Evolutionary conservation across 2,113 vertebrate genomes (phyloP).

Genomic region (Nipponia nippon): DNA sequence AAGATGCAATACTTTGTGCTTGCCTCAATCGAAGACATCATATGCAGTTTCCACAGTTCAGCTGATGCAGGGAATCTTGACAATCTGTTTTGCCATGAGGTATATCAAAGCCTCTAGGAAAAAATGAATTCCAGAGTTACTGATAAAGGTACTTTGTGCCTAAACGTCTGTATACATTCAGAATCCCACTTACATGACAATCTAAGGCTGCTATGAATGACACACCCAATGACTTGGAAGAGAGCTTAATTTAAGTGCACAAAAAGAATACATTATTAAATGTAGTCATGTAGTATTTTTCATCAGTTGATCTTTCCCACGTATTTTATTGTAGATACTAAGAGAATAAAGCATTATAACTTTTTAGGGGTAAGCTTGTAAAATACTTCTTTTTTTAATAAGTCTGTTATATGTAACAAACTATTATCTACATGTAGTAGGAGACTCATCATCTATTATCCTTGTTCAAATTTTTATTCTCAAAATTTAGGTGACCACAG

Average conservation of each 20-base stretch:
- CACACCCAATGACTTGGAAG: not conserved
- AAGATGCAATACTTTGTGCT: not conserved
- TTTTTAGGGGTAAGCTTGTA: not conserved
- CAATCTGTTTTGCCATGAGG: not conserved
- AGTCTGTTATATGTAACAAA: not conserved
- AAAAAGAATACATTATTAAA: not conserved
- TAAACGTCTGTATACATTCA: not conserved
- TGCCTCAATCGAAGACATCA: not conserved
- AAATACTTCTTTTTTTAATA: not conserved
- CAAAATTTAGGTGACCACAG: not conserved
- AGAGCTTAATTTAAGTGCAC: not conserved
- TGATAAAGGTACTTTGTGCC: not conserved
- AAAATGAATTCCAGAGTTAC: not conserved
- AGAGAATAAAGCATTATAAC: not conserved
- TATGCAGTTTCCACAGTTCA: not conserved
- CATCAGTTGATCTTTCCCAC: not conserved
- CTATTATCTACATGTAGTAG: rapidly evolving
- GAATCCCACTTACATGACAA: not conserved
- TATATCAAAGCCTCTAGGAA: not conserved
- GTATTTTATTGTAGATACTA: not conserved
- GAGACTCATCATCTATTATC: not conserved
- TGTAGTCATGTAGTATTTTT: not conserved
- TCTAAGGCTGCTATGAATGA: not conserved
- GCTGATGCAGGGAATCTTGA: not conserved
- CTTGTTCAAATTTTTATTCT: not conserved